Base-by-base conservation (phyloP, 2,113 vertebrate genomes). In the Micromys minutus region DNA sequence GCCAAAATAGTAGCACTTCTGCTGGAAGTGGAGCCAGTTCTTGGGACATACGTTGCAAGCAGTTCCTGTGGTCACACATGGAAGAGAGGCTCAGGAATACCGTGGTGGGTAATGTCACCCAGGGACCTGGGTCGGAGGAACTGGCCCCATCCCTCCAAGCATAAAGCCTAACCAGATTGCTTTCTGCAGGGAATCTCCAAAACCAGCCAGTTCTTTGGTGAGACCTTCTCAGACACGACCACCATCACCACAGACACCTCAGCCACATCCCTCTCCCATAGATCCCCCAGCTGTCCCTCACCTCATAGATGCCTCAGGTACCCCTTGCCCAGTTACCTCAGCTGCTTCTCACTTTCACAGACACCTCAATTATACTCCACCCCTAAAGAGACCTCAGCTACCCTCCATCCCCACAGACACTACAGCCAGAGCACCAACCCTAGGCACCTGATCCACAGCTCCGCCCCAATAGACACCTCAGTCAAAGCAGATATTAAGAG, bases 1-100 rank as follows among this genome's bases (percentile, higher is more conserved):
- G 0, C 97, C 97, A 4, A 97, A 97, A 67, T 97, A 97, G 92
- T 98, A 98, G 93, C 98, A 98, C 52, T 97, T 97, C 15, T 31
- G 50, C 17, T 91, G 94, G 87, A 97, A 98, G 12, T 17, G 15
- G 91, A 94, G 39, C 97, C 98, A 98, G 29, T 59, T 2, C 31
- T 94, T 59, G 0, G 96, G 97, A 86, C 97, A 97, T 0, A 4
- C 88, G 87, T 39, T 79, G 63, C 97, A 98, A 19, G 0, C 0
- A 1, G 80, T 86, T 59, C 97, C 97, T 98, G 91, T 45, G 79
- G 59, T 22, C 5, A 55, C 39, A 69, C 31, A 34, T 0, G n/a
- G 87, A 81, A 76, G 79, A 96, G 87, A 93, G 65, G 57, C 59
- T 85, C 80, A 80, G 52, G 57, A 61, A 24, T 11, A 15, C 21